phyloP scores from a whole-genome alignment of 2,797 vertebrate genomes.

The Apodemus agrarius region DNA sequence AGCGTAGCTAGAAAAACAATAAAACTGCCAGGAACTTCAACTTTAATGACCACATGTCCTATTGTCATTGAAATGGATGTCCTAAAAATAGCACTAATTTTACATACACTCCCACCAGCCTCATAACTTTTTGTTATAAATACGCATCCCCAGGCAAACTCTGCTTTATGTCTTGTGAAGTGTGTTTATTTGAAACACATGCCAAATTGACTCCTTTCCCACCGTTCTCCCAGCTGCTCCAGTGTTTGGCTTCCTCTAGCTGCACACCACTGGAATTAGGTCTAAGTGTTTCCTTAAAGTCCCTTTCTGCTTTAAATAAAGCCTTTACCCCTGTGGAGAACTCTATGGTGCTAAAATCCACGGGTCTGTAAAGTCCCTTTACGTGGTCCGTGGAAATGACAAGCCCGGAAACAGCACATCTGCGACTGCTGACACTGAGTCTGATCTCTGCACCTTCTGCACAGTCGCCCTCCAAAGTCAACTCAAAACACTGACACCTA shows the following conservation, averaged over 20 bases:
- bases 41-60: neutral
- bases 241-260: neutral
- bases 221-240: neutral
- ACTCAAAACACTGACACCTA: neutral
- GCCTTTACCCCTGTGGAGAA: neutral
- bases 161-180: neutral
- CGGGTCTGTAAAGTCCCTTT: conserved; percentile 12
- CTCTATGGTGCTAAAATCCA: neutral
- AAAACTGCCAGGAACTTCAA: conserved; percentile 5
- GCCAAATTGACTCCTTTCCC: neutral
- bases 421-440: neutral
- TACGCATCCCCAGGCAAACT: neutral
- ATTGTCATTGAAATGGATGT: neutral
- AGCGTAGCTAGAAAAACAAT: conserved; percentile 31
- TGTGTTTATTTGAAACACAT: neutral
- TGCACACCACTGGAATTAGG: neutral
- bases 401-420: neutral
- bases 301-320: conserved; percentile 37
- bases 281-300: conserved; percentile 14
- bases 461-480: neutral
- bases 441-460: neutral
- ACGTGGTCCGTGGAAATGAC: neutral
- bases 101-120: neutral
- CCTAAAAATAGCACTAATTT: conserved; percentile 26
- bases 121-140: neutral